Evolutionary conservation across 2,888 invertebrate species (phyloP).

Genomic region (Copidosoma aretas): DNA sequence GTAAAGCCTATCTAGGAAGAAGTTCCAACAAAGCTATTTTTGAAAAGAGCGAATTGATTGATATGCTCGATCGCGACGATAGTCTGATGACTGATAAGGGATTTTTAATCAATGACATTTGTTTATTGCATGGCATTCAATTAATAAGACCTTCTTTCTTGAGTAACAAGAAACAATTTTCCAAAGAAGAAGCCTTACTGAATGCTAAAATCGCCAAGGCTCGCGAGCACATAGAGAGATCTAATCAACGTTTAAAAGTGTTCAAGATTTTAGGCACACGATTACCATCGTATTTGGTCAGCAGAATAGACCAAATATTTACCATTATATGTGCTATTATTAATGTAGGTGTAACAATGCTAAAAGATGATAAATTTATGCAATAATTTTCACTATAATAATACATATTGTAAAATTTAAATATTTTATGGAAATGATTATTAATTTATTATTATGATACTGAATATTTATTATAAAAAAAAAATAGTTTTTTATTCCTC

Average conservation of each 20-base stretch:
- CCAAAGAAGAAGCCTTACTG: constrained; percentile 28
- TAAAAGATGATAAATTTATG: constrained; percentile 7
- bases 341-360: background rate
- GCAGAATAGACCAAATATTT: constrained; percentile 11
- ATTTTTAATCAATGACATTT: constrained; percentile 38
- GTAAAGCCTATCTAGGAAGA: constrained; percentile 41
- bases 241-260: constrained; percentile 33
- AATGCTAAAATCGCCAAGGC: constrained; percentile 31
- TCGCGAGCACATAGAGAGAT: constrained; percentile 37
- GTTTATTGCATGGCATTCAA: constrained; percentile 23
- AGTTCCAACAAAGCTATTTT: constrained; percentile 34
- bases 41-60: constrained; percentile 32
- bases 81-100: constrained; percentile 39
- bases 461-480: too few species aligned
- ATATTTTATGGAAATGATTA: too few species aligned
- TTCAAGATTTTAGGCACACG: constrained; percentile 20
- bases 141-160: constrained; percentile 36
- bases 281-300: background rate
- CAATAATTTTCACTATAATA: background rate
- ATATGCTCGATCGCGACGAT: constrained; percentile 32
- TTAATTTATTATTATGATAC: too few species aligned
- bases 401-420: too few species aligned
- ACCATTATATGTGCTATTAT: background rate
- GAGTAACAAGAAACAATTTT: constrained; percentile 38
- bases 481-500: constrained; percentile 1